Evolutionary conservation across 2,113 vertebrate genomes (phyloP).

Genomic region (Erpornis zantholeuca): DNA sequence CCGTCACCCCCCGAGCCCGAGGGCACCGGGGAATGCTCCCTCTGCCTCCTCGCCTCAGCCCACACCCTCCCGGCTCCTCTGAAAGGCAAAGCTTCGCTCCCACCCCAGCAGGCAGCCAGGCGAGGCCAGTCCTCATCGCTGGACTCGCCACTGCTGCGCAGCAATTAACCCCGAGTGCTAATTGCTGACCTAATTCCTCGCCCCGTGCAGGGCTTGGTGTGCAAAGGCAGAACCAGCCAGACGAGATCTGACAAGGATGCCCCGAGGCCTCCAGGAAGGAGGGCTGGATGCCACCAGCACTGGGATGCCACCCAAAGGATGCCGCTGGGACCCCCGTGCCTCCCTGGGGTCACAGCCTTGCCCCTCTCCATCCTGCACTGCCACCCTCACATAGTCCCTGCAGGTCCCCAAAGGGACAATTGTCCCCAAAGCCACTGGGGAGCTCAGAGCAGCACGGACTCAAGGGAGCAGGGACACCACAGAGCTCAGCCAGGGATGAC

Average conservation of each 20-base stretch:
- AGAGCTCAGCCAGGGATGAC: background rate
- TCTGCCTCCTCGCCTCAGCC: rapidly evolving
- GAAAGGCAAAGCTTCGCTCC: rapidly evolving
- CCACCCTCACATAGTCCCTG: background rate
- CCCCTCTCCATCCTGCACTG: background rate
- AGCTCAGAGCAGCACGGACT: background rate
- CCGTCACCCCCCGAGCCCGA: rapidly evolving
- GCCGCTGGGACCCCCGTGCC: background rate
- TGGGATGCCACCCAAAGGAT: background rate
- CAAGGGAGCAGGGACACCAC: too few relatives aligned
- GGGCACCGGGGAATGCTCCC: background rate
- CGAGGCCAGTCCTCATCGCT: rapidly evolving
- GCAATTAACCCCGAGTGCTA: background rate
- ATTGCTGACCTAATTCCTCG: background rate
- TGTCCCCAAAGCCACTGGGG: background rate
- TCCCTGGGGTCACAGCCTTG: background rate
- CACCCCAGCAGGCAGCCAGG: rapidly evolving
- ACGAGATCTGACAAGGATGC: background rate
- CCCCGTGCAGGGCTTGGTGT: background rate
- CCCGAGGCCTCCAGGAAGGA: background rate
- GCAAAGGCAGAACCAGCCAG: background rate
- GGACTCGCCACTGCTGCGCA: background rate
- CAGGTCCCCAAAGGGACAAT: background rate
- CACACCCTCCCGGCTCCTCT: background rate
- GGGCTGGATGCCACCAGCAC: background rate